phyloP scores from a whole-genome alignment of 2,797 vertebrate genomes.

The Pelodytes ibericus region DNA sequence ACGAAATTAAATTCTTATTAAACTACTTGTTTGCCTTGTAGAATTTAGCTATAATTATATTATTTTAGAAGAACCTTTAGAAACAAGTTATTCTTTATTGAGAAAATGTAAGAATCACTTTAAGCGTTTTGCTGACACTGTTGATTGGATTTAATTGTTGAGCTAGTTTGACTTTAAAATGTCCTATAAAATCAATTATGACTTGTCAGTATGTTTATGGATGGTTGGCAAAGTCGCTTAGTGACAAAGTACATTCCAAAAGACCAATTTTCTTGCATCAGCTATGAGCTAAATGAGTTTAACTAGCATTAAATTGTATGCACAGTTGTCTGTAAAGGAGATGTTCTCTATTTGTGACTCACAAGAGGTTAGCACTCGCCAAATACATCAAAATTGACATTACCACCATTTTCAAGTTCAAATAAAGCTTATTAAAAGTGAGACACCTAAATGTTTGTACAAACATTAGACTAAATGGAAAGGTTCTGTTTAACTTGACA shows the following conservation, averaged over 20 bases:
- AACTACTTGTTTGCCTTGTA: not conserved
- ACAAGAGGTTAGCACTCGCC: slow-evolving; percentile 44
- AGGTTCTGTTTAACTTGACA: not conserved
- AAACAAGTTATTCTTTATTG: slow-evolving; percentile 8
- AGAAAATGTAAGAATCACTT: slow-evolving; percentile 26
- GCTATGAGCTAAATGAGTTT: slow-evolving; percentile 54
- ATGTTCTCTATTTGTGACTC: slow-evolving; percentile 50
- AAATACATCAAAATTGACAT: slow-evolving; percentile 48
- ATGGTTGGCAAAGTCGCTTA: slow-evolving; percentile 45
- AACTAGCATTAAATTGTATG: slow-evolving; percentile 55
- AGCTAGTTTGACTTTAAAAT: slow-evolving; percentile 55
- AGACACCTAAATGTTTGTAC: slow-evolving; percentile 13
- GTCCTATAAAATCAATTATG: slow-evolving; percentile 55
- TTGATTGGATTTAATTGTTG: slow-evolving; percentile 45
- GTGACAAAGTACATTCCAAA: slow-evolving; percentile 50
- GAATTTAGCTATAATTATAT: no score
- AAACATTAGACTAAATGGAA: not conserved
- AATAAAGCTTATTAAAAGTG: slow-evolving; percentile 20
- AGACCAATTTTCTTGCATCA: slow-evolving; percentile 52
- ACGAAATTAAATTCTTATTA: not conserved
- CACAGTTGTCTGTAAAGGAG: slow-evolving; percentile 52
- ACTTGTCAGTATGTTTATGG: slow-evolving; percentile 52
- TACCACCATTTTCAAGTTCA: slow-evolving; percentile 44
- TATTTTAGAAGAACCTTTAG: not conserved
- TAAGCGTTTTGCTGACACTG: slow-evolving; percentile 46